Evolutionary conservation across 2,888 invertebrate genomes (phyloP), one percentile per base, ranked within the genome.

Genomic region (Drosophila cognata): DNA sequence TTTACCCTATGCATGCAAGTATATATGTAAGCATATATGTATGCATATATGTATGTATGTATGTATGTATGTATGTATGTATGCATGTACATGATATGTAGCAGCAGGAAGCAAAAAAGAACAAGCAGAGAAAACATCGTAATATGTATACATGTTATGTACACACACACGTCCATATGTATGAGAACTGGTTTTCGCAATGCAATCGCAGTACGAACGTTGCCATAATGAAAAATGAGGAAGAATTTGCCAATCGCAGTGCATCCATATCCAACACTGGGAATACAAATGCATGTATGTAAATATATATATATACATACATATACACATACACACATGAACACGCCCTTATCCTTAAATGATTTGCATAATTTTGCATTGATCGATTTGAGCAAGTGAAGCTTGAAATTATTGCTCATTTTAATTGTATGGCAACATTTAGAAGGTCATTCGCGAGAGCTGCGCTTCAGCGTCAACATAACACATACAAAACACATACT

Each of bases 151-250:
- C 43, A 48, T 25, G 29, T 43, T 55, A 61, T 66, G 16, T 51
- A 58, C 11, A 18, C 31, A 46, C 16, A 8, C 58, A 56, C 28
- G 18, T 31, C 46, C 43, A 43, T 58, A 52, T 75, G 55, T 21
- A 33, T 25, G 18, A 72, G 46, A 60, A 75, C 71, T 63, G 67
- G 74, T 75, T 78, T 78, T 74, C 60, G 68, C 70, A 71, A 66
- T 69, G 68, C 81, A 81, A 80, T 74, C 74, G 70, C 71, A 62
- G 70, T 71, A 65, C 64, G 36, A 69, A 62, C 55, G 46, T 63
- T 65, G 53, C 29, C 52, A 57, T 36, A 67, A 29, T 41, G 52
- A 41, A 41, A 56, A 13, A 57, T 64, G 70, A 74, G 65, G 35
- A 60, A 67, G 64, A 74, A 77, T 63, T 74, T 63, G 67, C 74